Base-by-base conservation (phyloP, 2,113 vertebrate species). In the Pungitius pungitius region DNA sequence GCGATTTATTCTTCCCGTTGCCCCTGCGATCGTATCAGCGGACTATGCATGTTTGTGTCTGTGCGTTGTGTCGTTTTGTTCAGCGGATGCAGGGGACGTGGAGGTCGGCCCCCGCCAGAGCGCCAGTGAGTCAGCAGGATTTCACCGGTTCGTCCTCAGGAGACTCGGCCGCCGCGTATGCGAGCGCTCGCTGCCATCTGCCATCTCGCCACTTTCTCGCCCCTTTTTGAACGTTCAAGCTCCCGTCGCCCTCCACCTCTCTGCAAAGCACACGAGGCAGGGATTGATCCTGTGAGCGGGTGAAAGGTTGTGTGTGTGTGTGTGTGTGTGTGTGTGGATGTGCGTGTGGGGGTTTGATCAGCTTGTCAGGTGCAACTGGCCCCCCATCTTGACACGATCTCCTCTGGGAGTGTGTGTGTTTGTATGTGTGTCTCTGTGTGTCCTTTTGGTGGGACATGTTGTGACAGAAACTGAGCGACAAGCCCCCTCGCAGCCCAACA, bases 61-160 rank as follows among this genome's bases (percentile, higher is more conserved):
- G 37, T 59, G 70, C 58, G 43, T 1, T 56, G 68, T 64, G 43
- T 1, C 40, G 54, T n/a, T 14, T 49, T 55, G 65, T 20, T 67
- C 42, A 6, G 61, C 62, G 47, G 54, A 47, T 27, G 15, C 39
- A 12, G 30, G 8, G 43, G 35, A 63, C 3, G 35, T 69, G 6
- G 30, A 40, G 26, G 54, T 67, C 78, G 84, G 78, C 81, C 85
- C 79, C 85, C 79, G 73, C 77, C 73, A 37, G 55, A 83, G 76
- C 82, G 54, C 80, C n/a, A 77, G 89, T 93, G 90, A 93, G 85
- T 93, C 91, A 93, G 91, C 91, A 92, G 62, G 83, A 92, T 92
- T 90, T 87, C 69, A 73, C 49, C 39, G 30, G 74, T 78, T 78
- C 22, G 73, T 80, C 80, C 83, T 87, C 83, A 68, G 69, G 84